Percentiles rank a stretch among this genome's conserved stretches.
These are phyloP conservation scores for Danio albolineatus DNA, from an alignment of 2,797 vertebrate species.

Conservation along the genomic window DNA sequence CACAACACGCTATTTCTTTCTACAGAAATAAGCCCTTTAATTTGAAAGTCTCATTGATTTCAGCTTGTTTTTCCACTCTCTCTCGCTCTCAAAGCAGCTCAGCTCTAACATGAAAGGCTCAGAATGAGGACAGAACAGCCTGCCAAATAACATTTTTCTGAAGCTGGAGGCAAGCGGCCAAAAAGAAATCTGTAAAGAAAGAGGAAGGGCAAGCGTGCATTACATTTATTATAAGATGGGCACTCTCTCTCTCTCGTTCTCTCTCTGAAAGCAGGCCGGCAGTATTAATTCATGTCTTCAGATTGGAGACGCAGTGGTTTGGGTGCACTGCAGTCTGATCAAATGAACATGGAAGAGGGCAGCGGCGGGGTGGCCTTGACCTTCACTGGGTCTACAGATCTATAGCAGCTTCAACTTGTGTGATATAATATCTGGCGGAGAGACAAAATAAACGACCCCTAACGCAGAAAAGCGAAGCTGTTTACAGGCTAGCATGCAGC, in stretches of 20 bases:
- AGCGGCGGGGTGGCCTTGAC: conserved; percentile 41
- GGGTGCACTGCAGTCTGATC: conserved; percentile 46
- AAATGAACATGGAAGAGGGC: conserved; percentile 31
- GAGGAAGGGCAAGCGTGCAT: conserved; percentile 64
- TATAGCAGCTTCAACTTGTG: background rate
- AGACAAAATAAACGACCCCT: conserved; percentile 21
- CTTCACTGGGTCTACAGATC: conserved; percentile 51
- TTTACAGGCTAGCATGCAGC: conserved; percentile 19
- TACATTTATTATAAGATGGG: conserved; percentile 61
- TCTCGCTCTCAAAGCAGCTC: conserved; percentile 36
- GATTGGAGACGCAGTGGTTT: conserved; percentile 43
- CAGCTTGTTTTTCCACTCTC: conserved; percentile 16
- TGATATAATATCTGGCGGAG: conserved; percentile 54
- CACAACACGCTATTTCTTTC: conserved; percentile 40
- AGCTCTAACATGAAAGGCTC: conserved; percentile 62
- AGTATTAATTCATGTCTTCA: conserved; percentile 41
- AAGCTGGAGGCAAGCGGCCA: conserved; percentile 64
- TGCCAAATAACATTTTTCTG: conserved; percentile 64
- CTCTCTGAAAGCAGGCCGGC: conserved; percentile 6
- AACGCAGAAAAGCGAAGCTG: background rate
- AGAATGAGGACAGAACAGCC: conserved; percentile 62
- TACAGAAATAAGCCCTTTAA: conserved; percentile 36
- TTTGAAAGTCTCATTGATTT: conserved; percentile 36
- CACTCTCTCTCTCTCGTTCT: conserved; percentile 34
- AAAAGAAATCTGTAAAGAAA: conserved; percentile 61